Conservation (phyloP, 2,113 vertebrate genomes). For the Cyprinodon brontotheroides region DNA sequence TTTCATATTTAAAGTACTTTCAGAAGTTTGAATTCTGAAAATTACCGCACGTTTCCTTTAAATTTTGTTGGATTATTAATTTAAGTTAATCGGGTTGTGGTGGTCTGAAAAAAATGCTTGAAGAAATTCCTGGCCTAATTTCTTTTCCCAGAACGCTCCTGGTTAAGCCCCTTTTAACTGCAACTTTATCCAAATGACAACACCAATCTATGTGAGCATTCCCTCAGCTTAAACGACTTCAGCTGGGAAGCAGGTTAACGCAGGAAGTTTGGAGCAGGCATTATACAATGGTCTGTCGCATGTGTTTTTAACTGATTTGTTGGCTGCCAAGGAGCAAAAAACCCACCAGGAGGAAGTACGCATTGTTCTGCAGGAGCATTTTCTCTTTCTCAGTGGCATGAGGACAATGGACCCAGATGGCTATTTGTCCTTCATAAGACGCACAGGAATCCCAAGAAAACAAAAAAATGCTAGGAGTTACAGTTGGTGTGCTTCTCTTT, state of each 20-base stretch:
- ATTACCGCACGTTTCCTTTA: too few relatives aligned
- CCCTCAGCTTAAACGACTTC: constrained; percentile 42
- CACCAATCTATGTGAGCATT: constrained; percentile 1
- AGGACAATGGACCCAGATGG: constrained; percentile 54
- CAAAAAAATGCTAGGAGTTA: neutral
- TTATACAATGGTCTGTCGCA: constrained; percentile 58
- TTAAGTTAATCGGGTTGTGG: too few relatives aligned
- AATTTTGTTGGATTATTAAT: too few relatives aligned
- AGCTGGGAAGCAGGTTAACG: constrained; percentile 48
- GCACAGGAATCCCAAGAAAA: constrained; percentile 9
- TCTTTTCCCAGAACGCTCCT: neutral
- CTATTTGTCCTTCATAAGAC: constrained; percentile 23
- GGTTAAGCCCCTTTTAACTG: neutral
- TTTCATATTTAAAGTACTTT: too few relatives aligned
- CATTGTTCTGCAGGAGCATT: constrained; percentile 61
- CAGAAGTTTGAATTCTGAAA: too few relatives aligned
- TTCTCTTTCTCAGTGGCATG: constrained; percentile 36
- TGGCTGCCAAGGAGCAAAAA: constrained; percentile 6
- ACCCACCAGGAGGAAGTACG: constrained; percentile 53
- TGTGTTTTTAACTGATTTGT: constrained; percentile 26
- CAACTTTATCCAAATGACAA: neutral
- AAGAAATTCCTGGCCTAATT: too few relatives aligned
- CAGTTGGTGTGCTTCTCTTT: neutral
- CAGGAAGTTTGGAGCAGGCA: constrained; percentile 50
- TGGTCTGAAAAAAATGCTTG: too few relatives aligned